Evolutionary conservation across 1,140 invertebrate species (phyloP).

Genomic region (Tetragnatha versicolor): DNA sequence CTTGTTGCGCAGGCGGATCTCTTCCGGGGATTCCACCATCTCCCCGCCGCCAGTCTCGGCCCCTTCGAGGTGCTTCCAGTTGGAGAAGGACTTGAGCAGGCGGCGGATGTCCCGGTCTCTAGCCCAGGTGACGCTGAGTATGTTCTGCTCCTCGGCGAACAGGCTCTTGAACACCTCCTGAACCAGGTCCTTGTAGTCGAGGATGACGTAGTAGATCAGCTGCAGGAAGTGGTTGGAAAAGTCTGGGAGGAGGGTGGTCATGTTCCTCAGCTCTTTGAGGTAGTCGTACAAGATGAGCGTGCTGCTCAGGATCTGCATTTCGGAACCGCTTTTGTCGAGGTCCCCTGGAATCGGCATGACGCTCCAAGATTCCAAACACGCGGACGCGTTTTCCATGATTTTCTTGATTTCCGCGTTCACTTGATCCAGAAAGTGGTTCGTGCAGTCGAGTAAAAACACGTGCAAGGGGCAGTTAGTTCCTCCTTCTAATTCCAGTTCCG

Average conservation of each 20-base stretch:
- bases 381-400: constrained; percentile 68
- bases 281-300: constrained; percentile 2
- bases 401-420: constrained; percentile 60
- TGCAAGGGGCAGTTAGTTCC: constrained; percentile 74
- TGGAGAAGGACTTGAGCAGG: constrained; percentile 83
- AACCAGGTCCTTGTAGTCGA: constrained; percentile 36
- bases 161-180: constrained; percentile 30
- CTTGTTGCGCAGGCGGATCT: constrained; percentile 80
- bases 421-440: constrained; percentile 71
- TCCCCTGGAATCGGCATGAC: background rate
- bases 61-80: constrained; percentile 76
- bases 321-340: background rate
- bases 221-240: constrained; percentile 37
- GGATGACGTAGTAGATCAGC: constrained; percentile 22
- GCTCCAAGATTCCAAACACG: constrained; percentile 20
- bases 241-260: constrained; percentile 7
- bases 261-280: constrained; percentile 10
- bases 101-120: constrained; percentile 93
- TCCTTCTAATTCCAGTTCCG: constrained; percentile 69
- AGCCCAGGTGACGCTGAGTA: constrained; percentile 88
- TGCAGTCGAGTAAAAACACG: constrained; percentile 77
- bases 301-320: constrained; percentile 34
- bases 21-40: constrained; percentile 69
- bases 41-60: constrained; percentile 10
- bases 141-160: constrained; percentile 73